These are phyloP conservation scores for Hippopotamus amphibius DNA, from an alignment of 2,113 vertebrate species.

Conservation along the genomic window DNA sequence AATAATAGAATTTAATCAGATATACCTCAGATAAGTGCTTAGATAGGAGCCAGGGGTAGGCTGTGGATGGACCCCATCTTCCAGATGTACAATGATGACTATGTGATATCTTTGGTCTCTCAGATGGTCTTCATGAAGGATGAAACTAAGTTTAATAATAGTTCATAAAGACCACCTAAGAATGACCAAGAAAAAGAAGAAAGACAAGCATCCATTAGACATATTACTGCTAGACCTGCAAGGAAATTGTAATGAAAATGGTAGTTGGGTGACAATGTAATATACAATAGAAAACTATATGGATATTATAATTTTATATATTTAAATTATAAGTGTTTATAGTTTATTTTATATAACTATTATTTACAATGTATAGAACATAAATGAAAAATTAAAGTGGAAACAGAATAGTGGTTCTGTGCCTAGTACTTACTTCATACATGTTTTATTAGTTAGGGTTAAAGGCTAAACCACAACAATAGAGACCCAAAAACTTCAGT, in stretches of 20 bases:
- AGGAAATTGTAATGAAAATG: not conserved
- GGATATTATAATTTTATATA: not conserved
- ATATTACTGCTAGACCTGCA: not conserved
- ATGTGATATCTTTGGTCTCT: not conserved
- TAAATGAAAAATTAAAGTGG: conserved; percentile 41
- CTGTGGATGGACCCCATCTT: not conserved
- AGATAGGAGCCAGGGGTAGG: too few relatives aligned
- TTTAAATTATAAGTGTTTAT: conserved; percentile 29
- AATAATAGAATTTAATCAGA: not conserved
- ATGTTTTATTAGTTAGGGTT: not conserved
- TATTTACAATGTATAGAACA: not conserved
- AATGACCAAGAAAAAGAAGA: not conserved
- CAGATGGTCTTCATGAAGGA: not conserved
- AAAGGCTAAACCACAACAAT: not conserved
- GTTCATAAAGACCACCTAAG: not conserved
- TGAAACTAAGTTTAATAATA: not conserved
- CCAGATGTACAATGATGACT: not conserved
- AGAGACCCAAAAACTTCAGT: not conserved
- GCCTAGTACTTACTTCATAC: not conserved
- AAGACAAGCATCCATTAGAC: not conserved
- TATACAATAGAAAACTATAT: not conserved
- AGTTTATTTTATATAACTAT: not conserved
- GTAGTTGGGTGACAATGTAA: not conserved
- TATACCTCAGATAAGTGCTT: not conserved
- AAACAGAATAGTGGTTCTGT: not conserved